phyloP scores from a whole-genome alignment of 2,797 vertebrate genomes.

The Scarus forsteni region DNA sequence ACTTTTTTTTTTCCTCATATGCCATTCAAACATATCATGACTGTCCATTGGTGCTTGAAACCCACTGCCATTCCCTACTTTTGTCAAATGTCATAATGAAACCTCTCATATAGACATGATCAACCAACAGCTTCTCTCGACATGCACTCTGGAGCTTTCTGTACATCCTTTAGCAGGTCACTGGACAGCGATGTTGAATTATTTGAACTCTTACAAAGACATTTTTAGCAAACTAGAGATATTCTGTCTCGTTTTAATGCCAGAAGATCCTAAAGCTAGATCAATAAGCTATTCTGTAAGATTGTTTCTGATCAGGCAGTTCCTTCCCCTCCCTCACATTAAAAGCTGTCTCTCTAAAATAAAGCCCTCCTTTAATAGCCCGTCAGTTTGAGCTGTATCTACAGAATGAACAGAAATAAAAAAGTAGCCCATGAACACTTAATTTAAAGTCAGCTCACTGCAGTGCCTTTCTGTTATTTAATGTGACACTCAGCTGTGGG shows the following conservation, averaged over 20 bases:
- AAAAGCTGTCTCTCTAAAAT: not conserved
- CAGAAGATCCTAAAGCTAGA: not conserved
- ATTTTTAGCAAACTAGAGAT: conserved; percentile 3
- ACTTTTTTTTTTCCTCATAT: too few species aligned
- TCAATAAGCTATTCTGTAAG: conserved; percentile 11
- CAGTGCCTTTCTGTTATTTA: conserved; percentile 22
- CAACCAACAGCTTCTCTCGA: too few species aligned
- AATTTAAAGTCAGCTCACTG: conserved; percentile 26
- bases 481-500: conserved; percentile 12
- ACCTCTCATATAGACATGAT: too few species aligned
- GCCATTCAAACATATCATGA: too few species aligned
- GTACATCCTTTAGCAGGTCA: too few species aligned
- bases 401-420: not conserved
- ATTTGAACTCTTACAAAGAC: not conserved
- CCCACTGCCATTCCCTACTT: too few species aligned
- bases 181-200: not conserved
- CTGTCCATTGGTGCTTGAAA: too few species aligned
- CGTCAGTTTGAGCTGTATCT: not conserved
- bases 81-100: too few species aligned
- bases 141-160: too few species aligned
- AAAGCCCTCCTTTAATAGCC: conserved; percentile 1
- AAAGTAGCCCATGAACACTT: conserved; percentile 2
- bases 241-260: conserved; percentile 18
- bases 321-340: not conserved
- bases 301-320: not conserved